Percentiles rank a stretch among this genome's conserved stretches.
Conservation (phyloP, 1,140 invertebrate genomes). For the Ctenoplectra terminalis region DNA sequence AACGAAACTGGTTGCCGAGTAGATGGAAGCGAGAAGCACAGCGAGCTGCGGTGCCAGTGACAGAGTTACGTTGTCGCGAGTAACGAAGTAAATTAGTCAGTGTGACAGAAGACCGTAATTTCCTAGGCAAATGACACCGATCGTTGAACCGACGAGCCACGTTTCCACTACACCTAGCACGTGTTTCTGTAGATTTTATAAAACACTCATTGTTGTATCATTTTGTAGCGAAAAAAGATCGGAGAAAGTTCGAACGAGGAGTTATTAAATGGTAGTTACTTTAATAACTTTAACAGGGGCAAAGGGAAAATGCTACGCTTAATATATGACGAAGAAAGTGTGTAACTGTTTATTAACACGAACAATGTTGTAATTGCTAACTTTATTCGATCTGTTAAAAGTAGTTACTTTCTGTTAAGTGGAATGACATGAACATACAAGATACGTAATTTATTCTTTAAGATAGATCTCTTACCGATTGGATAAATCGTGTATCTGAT, state of each 20-base stretch:
- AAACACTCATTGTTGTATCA: not conserved
- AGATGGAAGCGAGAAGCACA: constrained; percentile 2
- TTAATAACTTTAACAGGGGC: too few species aligned
- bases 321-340: too few species aligned
- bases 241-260: not conserved
- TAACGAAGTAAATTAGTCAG: constrained; percentile 81
- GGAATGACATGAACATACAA: too few species aligned
- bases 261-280: too few species aligned
- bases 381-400: too few species aligned
- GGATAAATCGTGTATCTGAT: too few species aligned
- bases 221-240: constrained; percentile 36
- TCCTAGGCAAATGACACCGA: constrained; percentile 80
- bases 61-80: constrained; percentile 79
- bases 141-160: constrained; percentile 75
- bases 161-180: constrained; percentile 3
- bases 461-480: too few species aligned
- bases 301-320: too few species aligned
- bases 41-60: constrained; percentile 70
- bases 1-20: constrained; percentile 34
- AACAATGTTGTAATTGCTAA: too few species aligned
- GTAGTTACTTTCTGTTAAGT: too few species aligned
- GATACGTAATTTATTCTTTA: too few species aligned
- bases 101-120: constrained; percentile 80
- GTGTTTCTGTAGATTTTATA: not conserved
- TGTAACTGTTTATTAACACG: too few species aligned